These are phyloP conservation scores for Mungos mungo DNA, from an alignment of 2,113 vertebrate genomes.

Conservation along the genomic window DNA sequence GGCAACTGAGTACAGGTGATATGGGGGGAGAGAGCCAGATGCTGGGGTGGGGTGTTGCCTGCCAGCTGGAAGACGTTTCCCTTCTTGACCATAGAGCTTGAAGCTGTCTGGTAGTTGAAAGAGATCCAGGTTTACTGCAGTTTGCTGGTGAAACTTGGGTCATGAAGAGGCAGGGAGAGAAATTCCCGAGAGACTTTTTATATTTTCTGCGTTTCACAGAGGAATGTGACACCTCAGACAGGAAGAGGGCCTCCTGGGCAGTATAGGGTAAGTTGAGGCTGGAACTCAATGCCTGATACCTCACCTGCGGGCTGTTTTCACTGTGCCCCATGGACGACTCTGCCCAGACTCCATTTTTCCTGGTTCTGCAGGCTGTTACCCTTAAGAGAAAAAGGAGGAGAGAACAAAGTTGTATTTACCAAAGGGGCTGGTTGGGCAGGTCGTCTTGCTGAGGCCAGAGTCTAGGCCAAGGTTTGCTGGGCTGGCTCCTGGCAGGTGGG, in stretches of 20 bases:
- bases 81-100: background rate
- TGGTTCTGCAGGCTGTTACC: background rate
- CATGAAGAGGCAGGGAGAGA: background rate
- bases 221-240: background rate
- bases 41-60: background rate
- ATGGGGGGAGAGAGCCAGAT: background rate
- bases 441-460: slow-evolving; percentile 43
- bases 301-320: background rate
- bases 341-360: background rate
- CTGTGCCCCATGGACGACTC: background rate
- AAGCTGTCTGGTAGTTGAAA: background rate
- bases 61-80: background rate
- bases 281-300: background rate
- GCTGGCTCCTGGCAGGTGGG: background rate
- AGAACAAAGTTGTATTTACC: slow-evolving; percentile 64
- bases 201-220: slow-evolving; percentile 18
- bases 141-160: background rate
- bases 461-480: slow-evolving; percentile 29
- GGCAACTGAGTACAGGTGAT: background rate
- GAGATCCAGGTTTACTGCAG: background rate
- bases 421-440: slow-evolving; percentile 66
- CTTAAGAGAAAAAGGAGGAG: background rate
- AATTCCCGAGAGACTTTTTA: background rate
- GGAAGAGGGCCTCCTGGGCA: background rate
- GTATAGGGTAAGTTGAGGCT: background rate